These are phyloP conservation scores for Ectobius pallidus DNA, from an alignment of 2,888 invertebrate genomes.

Conservation along the genomic window DNA sequence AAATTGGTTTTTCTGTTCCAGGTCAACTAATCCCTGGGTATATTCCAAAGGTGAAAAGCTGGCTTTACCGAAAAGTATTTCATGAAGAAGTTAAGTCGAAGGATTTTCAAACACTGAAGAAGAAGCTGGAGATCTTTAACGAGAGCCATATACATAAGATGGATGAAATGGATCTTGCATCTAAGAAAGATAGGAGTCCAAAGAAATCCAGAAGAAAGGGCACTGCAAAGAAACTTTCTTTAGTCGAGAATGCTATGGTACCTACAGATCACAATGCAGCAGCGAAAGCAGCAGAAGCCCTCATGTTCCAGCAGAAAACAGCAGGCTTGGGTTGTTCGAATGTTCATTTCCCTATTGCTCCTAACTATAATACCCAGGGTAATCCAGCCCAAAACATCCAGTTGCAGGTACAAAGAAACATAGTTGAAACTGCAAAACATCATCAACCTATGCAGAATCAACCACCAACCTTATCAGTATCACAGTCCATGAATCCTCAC, in stretches of 20 bases:
- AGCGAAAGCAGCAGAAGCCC: slow-evolving; percentile 28
- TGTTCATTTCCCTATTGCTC: slow-evolving; percentile 35
- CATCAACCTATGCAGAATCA: slow-evolving; percentile 34
- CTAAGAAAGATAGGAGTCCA: slow-evolving; percentile 20
- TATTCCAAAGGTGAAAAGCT: slow-evolving; percentile 46
- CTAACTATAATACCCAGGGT: slow-evolving; percentile 30
- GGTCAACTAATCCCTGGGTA: slow-evolving; percentile 35
- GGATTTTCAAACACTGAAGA: slow-evolving; percentile 36
- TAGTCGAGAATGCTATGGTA: slow-evolving; percentile 18
- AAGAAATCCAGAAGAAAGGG: slow-evolving; percentile 39
- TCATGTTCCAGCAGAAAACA: slow-evolving; percentile 35
- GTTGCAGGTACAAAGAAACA: slow-evolving; percentile 31
- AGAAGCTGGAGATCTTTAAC: slow-evolving; percentile 31
- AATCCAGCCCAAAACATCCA: slow-evolving; percentile 32
- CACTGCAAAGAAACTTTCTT: slow-evolving; percentile 36
- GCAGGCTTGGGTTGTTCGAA: slow-evolving; percentile 26
- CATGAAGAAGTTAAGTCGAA: slow-evolving; percentile 45
- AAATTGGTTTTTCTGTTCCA: slow-evolving; percentile 27
- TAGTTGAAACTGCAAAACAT: slow-evolving; percentile 25
- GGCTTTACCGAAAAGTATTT: slow-evolving; percentile 48
- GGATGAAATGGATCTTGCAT: slow-evolving; percentile 22
- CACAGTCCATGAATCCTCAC: slow-evolving; percentile 32
- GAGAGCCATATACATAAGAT: slow-evolving; percentile 29
- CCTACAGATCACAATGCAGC: slow-evolving; percentile 18
- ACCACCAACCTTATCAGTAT: slow-evolving; percentile 7